These are phyloP conservation scores for Ascaphus truei DNA, from an alignment of 2,113 vertebrate species.

Conservation along the genomic window DNA sequence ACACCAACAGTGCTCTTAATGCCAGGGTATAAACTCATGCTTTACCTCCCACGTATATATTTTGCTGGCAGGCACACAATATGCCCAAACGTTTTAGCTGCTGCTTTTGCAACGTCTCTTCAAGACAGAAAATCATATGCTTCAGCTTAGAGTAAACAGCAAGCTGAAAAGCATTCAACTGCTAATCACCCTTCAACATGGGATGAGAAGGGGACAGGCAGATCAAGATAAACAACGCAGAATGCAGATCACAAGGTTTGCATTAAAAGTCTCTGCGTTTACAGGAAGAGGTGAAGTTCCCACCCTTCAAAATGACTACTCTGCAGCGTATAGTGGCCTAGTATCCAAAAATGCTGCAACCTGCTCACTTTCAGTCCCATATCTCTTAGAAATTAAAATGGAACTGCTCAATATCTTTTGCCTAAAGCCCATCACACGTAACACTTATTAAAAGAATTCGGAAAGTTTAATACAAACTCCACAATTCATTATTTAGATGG, in stretches of 20 bases:
- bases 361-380: too few species aligned
- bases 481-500: too few species aligned
- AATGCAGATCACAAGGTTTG: too few species aligned
- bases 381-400: too few species aligned
- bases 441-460: too few species aligned
- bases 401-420: too few species aligned
- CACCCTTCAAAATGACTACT: too few species aligned
- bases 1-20: slow-evolving; percentile 11
- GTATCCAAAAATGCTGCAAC: too few species aligned
- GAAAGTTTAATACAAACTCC: too few species aligned
- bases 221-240: slow-evolving; percentile 1
- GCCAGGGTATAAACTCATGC: slow-evolving; percentile 3
- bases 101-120: background rate
- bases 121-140: slow-evolving; percentile 19
- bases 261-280: background rate
- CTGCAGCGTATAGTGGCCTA: too few species aligned
- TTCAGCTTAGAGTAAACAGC: slow-evolving; percentile 20
- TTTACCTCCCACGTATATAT: slow-evolving; percentile 14
- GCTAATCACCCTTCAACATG: slow-evolving; percentile 6
- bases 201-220: background rate
- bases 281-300: too few species aligned
- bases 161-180: slow-evolving; percentile 4
- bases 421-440: too few species aligned
- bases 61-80: slow-evolving; percentile 6
- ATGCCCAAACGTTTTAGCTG: slow-evolving; percentile 3